Evolutionary conservation across 2,888 invertebrate genomes (phyloP), one percentile per base, ranked within the genome.

Genomic region (Ctenicera cuprea): DNA sequence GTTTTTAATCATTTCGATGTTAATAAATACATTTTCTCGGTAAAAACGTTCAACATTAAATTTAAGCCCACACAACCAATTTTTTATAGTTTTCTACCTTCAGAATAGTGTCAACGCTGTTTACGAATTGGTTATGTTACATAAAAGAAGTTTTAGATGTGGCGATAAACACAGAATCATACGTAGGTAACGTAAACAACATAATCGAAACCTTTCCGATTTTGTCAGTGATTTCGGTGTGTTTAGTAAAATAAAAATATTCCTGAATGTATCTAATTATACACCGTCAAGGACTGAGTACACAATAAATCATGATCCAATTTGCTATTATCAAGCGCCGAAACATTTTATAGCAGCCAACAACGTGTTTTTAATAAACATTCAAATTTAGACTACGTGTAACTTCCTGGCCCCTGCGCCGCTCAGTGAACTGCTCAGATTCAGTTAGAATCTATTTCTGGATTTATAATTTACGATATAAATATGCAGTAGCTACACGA

Each of bases 381-480:
- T 72, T 69, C 75, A 75, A 41, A 75, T 65, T 75, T 75, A 75
- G 75, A 75, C 68, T 54, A 69, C 71, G 52, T 69, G 64, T 66
- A 78, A 78, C 78, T 78, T 78, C 78, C 78, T 78, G 78, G 78
- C 78, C 68, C 68, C 71, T 67, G 67, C 70, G 71, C 48, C 62
- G 52, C 61, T 54, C 57, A 57, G 61, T 72, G 52, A 65, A 65
- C 69, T 62, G 71, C 66, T 69, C 72, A 62, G 68, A 74, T 71
- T 76, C 73, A 73, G 76, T 77, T 74, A 73, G 65, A 77, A 65
- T 74, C 75, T 71, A 77, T 77, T 74, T 78, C 76, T 74, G 71
- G 74, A 77, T 74, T 76, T 77, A 78, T 74, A 74, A 76, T 78
- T 77, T 74, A 76, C 67, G 78, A 75, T 78, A 77, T 77, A 78